Percentiles rank a stretch among this genome's conserved stretches.
Conservation (phyloP, 2,888 invertebrate genomes). For the Scaptodrosophila latifasciaeformis region DNA sequence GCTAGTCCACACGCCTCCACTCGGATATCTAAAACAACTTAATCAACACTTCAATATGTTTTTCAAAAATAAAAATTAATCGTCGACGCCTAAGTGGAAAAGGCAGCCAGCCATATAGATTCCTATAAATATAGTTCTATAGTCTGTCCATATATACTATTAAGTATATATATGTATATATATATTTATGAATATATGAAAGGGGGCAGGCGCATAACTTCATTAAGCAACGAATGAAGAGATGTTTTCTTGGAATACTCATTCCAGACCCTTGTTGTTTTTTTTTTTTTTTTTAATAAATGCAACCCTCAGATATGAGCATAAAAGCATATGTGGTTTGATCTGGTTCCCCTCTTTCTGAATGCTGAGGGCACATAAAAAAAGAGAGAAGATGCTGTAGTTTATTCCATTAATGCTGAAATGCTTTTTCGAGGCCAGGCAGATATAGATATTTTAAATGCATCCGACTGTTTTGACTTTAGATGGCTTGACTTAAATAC, state of each 20-base stretch:
- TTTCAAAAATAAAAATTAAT: conserved; percentile 44
- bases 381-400: conserved; percentile 18
- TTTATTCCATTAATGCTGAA: conserved; percentile 10
- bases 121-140: too few relatives aligned
- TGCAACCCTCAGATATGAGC: too few relatives aligned
- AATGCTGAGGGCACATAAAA: not conserved
- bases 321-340: not conserved
- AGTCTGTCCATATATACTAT: too few relatives aligned
- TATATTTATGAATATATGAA: conserved; percentile 7
- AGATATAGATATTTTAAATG: too few relatives aligned
- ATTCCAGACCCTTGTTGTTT: conserved; percentile 16
- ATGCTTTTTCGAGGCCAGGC: conserved; percentile 27
- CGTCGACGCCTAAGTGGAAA: conserved; percentile 50
- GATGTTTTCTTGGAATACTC: conserved; percentile 36
- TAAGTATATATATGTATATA: too few relatives aligned
- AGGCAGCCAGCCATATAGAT: conserved; percentile 2
- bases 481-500: conserved; percentile 16
- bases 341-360: not conserved
- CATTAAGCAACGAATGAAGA: conserved; percentile 38
- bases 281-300: conserved; percentile 12
- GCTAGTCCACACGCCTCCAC: too few relatives aligned
- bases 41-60: conserved; percentile 46
- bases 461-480: conserved; percentile 28
- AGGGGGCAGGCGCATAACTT: conserved; percentile 40
- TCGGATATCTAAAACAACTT: conserved; percentile 61